phyloP scores from a whole-genome alignment of 1,140 invertebrate species.

The Batillaria attramentaria region DNA sequence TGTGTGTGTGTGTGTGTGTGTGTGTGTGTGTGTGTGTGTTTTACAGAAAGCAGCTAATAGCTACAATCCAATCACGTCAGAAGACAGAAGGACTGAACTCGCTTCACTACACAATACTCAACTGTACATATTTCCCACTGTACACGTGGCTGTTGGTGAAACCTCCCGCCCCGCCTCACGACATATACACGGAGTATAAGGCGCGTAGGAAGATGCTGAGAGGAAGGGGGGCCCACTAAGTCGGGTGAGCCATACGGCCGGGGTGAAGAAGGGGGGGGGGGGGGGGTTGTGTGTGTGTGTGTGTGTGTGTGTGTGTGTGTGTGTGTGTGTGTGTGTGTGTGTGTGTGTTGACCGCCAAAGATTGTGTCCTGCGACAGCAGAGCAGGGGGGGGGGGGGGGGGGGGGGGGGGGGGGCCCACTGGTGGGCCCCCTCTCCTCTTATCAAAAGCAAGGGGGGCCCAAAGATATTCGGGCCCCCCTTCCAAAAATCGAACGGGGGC shows the following conservation, averaged over 20 bases:
- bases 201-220: not conserved
- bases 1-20: not conserved
- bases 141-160: constrained; percentile 11
- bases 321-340: no score
- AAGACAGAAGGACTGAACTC: not conserved
- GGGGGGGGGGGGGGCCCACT: no score
- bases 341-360: no score
- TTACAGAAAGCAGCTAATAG: not conserved
- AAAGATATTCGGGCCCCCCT: not conserved
- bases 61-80: not conserved
- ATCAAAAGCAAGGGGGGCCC: no score
- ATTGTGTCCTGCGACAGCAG: no score
- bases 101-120: not conserved
- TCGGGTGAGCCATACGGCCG: not conserved
- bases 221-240: not conserved
- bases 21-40: not conserved
- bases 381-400: no score
- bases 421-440: no score
- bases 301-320: not conserved
- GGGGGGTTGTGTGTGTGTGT: not conserved
- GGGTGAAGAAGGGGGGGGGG: not conserved
- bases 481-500: not conserved
- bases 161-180: not conserved
- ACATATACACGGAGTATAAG: not conserved
- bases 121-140: not conserved